A percentile compares a stretch with the other conserved stretches of the same genome.
Conservation (phyloP, 2,797 vertebrate genomes). For the Pangasius sanitwongsei region DNA sequence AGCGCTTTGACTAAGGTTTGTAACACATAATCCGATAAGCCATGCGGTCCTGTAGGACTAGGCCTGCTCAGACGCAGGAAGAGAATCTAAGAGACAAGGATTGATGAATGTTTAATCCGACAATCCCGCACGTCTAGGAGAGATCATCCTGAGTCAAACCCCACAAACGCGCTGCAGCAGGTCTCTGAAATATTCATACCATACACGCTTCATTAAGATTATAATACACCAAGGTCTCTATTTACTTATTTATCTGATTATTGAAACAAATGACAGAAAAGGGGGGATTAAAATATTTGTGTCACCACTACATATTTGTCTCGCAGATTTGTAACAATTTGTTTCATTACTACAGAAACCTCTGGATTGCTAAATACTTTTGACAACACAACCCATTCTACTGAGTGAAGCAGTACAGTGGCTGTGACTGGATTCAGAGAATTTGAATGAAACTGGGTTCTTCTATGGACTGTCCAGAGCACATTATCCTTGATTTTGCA, state of each 20-base stretch:
- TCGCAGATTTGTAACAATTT: slow-evolving; percentile 79
- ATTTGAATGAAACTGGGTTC: slow-evolving; percentile 10
- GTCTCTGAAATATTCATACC: slow-evolving; percentile 81
- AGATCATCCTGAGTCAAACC: slow-evolving; percentile 77
- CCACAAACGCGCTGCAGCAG: slow-evolving; percentile 76
- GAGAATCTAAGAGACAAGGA: slow-evolving; percentile 80
- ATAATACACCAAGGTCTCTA: slow-evolving; percentile 70
- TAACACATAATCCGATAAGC: slow-evolving; percentile 53
- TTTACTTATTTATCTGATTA: slow-evolving; percentile 81
- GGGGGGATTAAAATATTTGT: slow-evolving; percentile 74
- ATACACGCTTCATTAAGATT: slow-evolving; percentile 82
- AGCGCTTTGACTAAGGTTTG: slow-evolving; percentile 31
- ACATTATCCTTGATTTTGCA: neutral
- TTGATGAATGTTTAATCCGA: slow-evolving; percentile 82
- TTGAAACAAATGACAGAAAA: slow-evolving; percentile 80
- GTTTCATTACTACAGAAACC: slow-evolving; percentile 78
- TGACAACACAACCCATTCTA: slow-evolving; percentile 72
- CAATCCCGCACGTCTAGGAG: slow-evolving; percentile 71
- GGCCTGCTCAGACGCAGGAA: slow-evolving; percentile 63
- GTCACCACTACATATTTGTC: slow-evolving; percentile 74
- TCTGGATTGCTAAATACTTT: slow-evolving; percentile 61
- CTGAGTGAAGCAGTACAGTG: slow-evolving; percentile 14
- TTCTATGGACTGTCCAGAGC: neutral
- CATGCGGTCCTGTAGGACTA: slow-evolving; percentile 55
- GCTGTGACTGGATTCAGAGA: slow-evolving; percentile 13